These are phyloP conservation scores for Zaprionus ornatus DNA, from an alignment of 1,140 invertebrate genomes.

Conservation along the genomic window DNA sequence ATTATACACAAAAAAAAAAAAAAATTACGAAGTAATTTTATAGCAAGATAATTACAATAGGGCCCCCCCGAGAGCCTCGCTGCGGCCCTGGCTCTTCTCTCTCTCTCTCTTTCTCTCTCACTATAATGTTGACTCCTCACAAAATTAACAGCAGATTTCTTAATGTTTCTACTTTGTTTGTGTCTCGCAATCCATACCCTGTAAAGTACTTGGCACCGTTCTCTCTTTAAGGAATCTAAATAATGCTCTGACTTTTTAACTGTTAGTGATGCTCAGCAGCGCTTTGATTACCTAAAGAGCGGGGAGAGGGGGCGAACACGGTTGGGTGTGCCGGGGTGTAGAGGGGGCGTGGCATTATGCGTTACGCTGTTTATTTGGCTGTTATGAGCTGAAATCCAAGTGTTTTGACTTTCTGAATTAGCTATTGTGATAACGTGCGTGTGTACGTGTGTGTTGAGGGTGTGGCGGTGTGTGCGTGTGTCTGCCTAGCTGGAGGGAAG, in stretches of 20 bases:
- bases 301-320: not conserved
- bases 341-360: not conserved
- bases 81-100: too few species aligned
- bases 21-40: too few species aligned
- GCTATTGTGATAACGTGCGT: slow-evolving; percentile 77
- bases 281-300: not conserved
- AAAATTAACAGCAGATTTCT: too few species aligned
- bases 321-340: slow-evolving; percentile 20
- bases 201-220: too few species aligned
- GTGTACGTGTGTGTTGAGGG: slow-evolving; percentile 14
- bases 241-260: slow-evolving; percentile 11
- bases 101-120: too few species aligned
- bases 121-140: too few species aligned
- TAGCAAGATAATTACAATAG: too few species aligned
- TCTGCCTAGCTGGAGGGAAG: not conserved
- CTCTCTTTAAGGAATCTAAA: slow-evolving; percentile 3
- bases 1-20: not conserved
- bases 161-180: too few species aligned
- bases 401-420: slow-evolving; percentile 77
- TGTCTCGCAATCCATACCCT: too few species aligned
- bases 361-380: slow-evolving; percentile 56
- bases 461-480: not conserved
- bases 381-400: slow-evolving; percentile 63
- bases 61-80: too few species aligned
- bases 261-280: slow-evolving; percentile 11